Conservation (phyloP, 2,888 invertebrate species). For the Nemapogon koenigi region DNA sequence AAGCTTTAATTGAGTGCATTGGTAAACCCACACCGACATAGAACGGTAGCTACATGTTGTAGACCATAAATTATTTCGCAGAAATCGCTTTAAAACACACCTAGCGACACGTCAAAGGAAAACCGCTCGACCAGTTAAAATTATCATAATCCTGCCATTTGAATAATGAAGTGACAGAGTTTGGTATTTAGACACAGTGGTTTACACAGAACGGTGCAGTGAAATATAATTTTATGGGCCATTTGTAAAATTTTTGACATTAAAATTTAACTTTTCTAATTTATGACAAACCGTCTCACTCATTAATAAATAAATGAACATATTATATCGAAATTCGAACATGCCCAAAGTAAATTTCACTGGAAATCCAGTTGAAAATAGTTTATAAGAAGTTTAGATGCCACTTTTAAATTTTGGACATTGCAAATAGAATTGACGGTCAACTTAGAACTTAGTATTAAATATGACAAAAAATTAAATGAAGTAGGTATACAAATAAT, state of each 20-base stretch:
- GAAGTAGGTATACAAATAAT: constrained; percentile 19
- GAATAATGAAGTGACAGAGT: constrained; percentile 52
- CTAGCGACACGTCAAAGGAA: constrained; percentile 22
- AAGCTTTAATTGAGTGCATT: constrained; percentile 26
- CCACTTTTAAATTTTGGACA: no score
- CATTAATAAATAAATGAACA: no score
- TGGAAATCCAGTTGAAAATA: no score
- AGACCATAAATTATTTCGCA: constrained; percentile 50
- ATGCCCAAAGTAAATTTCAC: no score
- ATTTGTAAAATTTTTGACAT: constrained; percentile 22
- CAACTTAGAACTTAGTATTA: no score
- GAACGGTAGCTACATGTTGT: constrained; percentile 45
- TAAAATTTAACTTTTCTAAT: no score
- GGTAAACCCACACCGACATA: constrained; percentile 47
- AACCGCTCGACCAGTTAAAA: constrained; percentile 46
- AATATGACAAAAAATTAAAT: no score
- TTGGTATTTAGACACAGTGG: constrained; percentile 36
- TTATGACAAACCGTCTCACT: no score
- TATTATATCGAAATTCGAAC: no score
- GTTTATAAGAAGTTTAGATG: no score
- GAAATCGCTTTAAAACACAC: constrained; percentile 34
- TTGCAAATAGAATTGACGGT: no score
- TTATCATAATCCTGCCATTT: constrained; percentile 59
- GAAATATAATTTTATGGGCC: constrained; percentile 31
- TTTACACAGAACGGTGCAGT: constrained; percentile 24